Base-by-base conservation (phyloP, 2,113 vertebrate species). In the Chloropsis hardwickii region DNA sequence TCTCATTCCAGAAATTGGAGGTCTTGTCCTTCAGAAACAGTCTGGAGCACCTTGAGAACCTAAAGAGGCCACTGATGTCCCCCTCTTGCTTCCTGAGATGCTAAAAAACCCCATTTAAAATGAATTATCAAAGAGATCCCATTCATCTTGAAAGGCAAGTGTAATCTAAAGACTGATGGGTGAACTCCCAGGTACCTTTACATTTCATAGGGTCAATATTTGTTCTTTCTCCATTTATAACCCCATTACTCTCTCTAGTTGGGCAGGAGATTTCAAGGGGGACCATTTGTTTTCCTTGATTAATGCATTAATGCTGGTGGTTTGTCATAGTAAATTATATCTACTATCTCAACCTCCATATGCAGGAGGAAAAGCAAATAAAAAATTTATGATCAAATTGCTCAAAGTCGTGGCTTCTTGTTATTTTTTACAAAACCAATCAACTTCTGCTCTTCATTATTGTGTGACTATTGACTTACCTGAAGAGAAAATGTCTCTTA, bases 131-230 rank as follows among this genome's bases (percentile, higher is more conserved):
- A 83, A 71, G 53, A 92, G 82, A 84, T 86, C 44, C 44, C 82
- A 95, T 93, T 90, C 9, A 65, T 94, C 72, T 88, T 90, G 79
- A 90, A 86, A 95, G 44, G 88, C 60, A 81, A 92, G 19, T 69
- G 80, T 74, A 96, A 81, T 88, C 40, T 47, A 47, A 94, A 95
- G 88, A 88, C 69, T 83, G 53, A 93, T 92, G 80, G 50, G 88
- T 95, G 95, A 96, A 96, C 90, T 96, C 82, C 42, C 65, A 86
- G 40, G 44, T 92, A 84, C 88, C 86, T 96, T 96, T 96, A 90
- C 93, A 72, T 92, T 97, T 94, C 90, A 91, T 93, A 86, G 90
- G 91, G 94, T 95, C 95, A 97, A 96, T 97, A 96, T 96, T 97
- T 97, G 90, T 78, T 95, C 88, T 81, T 92, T 84, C 69, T 92